phyloP scores from a whole-genome alignment of 2,113 vertebrate genomes.

The Calypte anna region DNA sequence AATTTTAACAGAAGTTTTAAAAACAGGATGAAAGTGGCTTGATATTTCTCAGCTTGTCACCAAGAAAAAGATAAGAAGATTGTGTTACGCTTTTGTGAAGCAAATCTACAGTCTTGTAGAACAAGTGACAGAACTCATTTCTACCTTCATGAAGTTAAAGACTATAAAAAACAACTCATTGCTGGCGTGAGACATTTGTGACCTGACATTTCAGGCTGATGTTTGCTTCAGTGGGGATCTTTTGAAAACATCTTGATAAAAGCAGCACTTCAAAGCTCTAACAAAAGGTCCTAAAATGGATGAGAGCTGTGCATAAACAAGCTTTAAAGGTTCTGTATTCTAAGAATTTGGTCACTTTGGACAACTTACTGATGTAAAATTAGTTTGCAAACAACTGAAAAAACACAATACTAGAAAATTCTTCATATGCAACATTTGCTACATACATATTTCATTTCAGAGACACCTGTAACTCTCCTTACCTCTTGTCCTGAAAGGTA shows the following conservation, averaged over 20 bases:
- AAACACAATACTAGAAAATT: background rate
- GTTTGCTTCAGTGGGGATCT: background rate
- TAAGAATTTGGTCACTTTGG: background rate
- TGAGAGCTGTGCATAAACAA: background rate
- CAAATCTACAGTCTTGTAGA: background rate
- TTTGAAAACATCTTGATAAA: background rate
- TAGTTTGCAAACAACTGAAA: background rate
- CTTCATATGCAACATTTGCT: background rate
- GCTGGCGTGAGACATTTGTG: background rate
- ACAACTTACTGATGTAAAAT: background rate
- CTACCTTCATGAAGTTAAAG: background rate
- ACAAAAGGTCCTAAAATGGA: background rate
- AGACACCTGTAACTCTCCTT: conserved; percentile 37
- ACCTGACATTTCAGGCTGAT: conserved; percentile 14
- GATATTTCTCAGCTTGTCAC: background rate
- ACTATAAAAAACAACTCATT: conserved; percentile 22
- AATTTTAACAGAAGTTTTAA: background rate
- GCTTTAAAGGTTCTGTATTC: background rate
- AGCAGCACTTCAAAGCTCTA: background rate
- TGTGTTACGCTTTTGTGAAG: background rate
- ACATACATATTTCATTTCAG: background rate
- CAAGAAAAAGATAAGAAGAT: background rate
- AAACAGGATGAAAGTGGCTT: background rate
- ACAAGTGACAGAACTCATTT: background rate
- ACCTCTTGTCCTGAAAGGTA: conserved; percentile 98